Conservation (phyloP, 30 jellyfish, hydroid and myxozoan species). For the Chironex yamaguchii region DNA sequence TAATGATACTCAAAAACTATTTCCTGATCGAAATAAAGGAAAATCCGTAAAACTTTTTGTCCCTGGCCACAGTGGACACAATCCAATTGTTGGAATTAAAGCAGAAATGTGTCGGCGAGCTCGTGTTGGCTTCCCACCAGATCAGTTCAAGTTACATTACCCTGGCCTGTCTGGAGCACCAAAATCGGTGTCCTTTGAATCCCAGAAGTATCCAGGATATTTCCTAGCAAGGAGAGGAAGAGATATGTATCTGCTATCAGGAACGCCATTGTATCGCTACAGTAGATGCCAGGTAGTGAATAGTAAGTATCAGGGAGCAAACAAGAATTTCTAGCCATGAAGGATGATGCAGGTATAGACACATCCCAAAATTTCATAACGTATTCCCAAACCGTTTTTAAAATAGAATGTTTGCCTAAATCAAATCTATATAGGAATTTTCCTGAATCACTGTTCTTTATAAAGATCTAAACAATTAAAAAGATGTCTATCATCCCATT, state of each 20-base stretch:
- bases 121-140: conserved; percentile 74
- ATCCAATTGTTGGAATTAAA: conserved; percentile 70
- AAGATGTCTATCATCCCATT: no score
- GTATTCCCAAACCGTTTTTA: no score
- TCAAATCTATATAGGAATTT: no score
- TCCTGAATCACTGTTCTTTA: no score
- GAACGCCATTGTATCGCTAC: not conserved
- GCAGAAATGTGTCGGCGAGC: conserved; percentile 55
- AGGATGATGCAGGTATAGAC: no score
- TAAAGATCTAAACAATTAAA: no score
- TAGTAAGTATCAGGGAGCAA: no score
- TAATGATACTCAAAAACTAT: no score
- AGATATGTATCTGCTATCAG: conserved; percentile 60
- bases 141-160: conserved; percentile 48
- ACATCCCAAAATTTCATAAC: no score
- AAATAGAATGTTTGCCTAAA: no score
- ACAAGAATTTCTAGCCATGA: no score
- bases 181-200: conserved; percentile 70
- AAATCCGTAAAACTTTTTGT: conserved; percentile 48
- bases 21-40: conserved; percentile 8
- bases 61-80: conserved; percentile 76
- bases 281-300: not conserved
- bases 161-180: conserved; percentile 79
- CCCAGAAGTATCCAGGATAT: conserved; percentile 65
- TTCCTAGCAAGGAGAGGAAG: conserved; percentile 70